Percentiles rank a stretch among this genome's conserved stretches.
Evolutionary conservation across 2,888 invertebrate species (phyloP).

Genomic region (Microctonus aethiopoides): DNA sequence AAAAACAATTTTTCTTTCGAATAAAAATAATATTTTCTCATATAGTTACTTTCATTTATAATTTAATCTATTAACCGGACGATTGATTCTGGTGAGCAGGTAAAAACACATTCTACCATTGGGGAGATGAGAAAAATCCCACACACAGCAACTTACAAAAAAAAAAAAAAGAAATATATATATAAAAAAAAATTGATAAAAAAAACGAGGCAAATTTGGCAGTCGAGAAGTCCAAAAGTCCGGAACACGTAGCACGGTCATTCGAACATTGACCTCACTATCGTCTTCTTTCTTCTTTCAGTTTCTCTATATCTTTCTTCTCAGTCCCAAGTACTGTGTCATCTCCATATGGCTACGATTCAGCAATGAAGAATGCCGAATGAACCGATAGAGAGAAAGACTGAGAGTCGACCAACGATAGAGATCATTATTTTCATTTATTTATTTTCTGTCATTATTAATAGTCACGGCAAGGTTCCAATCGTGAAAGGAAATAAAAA

Average conservation of each 20-base stretch:
- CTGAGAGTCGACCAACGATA: constrained; percentile 2
- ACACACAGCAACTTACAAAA: background rate
- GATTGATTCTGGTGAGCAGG: constrained; percentile 19
- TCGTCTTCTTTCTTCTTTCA: constrained; percentile 20
- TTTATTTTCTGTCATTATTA: background rate
- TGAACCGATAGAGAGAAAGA: constrained; percentile 10
- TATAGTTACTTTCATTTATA: constrained; percentile 11
- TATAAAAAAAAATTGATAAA: constrained; percentile 16
- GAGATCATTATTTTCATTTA: constrained; percentile 2
- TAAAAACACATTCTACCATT: constrained; percentile 17
- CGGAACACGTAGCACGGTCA: constrained; percentile 34
- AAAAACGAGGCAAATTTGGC: constrained; percentile 15
- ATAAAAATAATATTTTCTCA: background rate
- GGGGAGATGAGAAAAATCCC: constrained; percentile 18
- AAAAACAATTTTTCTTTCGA: background rate
- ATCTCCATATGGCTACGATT: constrained; percentile 23
- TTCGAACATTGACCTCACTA: constrained; percentile 39
- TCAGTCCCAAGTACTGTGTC: background rate
- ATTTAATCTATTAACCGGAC: constrained; percentile 19
- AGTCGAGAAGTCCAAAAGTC: constrained; percentile 20
- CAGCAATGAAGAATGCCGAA: constrained; percentile 23
- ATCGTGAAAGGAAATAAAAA: background rate
- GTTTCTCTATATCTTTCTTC: constrained; percentile 5
- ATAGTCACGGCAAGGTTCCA: constrained; percentile 10
- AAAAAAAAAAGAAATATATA: constrained; percentile 13